Conservation (phyloP, 2,888 invertebrate species). For the Scaptomyza parva region DNA sequence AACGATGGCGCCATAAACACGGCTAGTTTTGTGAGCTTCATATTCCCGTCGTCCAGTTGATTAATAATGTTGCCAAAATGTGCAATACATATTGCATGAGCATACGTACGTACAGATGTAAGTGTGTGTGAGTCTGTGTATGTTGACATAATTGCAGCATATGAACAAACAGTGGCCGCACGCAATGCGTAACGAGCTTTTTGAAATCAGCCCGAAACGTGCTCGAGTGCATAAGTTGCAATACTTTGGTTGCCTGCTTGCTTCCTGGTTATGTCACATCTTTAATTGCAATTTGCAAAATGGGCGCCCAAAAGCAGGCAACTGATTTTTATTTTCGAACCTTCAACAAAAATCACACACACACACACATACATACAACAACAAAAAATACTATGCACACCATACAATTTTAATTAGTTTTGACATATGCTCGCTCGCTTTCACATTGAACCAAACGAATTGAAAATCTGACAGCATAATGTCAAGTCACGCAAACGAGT, state of each 20-base stretch:
- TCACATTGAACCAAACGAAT: conserved; percentile 17
- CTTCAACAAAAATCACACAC: conserved; percentile 36
- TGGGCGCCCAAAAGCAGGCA: conserved; percentile 60
- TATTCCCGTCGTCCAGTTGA: conserved; percentile 48
- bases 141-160: conserved; percentile 60
- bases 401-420: conserved; percentile 68
- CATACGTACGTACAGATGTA: conserved; percentile 4
- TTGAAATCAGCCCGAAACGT: conserved; percentile 63
- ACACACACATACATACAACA: too few relatives aligned
- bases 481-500: conserved; percentile 51
- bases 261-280: conserved; percentile 29
- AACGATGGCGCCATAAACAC: conserved; percentile 33
- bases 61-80: conserved; percentile 60
- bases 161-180: conserved; percentile 59
- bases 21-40: conserved; percentile 13
- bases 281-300: conserved; percentile 61
- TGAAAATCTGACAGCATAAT: conserved; percentile 60
- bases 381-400: conserved; percentile 5
- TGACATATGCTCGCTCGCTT: conserved; percentile 6
- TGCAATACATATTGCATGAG: conserved; percentile 1
- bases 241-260: conserved; percentile 8
- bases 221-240: conserved; percentile 56
- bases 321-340: conserved; percentile 36
- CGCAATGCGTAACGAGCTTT: conserved; percentile 55
- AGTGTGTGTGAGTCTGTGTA: conserved; percentile 9